Evolutionary conservation across 2,113 vertebrate genomes (phyloP), one percentile per base, ranked within the genome.

Genomic region (Nesoenas mayeri): DNA sequence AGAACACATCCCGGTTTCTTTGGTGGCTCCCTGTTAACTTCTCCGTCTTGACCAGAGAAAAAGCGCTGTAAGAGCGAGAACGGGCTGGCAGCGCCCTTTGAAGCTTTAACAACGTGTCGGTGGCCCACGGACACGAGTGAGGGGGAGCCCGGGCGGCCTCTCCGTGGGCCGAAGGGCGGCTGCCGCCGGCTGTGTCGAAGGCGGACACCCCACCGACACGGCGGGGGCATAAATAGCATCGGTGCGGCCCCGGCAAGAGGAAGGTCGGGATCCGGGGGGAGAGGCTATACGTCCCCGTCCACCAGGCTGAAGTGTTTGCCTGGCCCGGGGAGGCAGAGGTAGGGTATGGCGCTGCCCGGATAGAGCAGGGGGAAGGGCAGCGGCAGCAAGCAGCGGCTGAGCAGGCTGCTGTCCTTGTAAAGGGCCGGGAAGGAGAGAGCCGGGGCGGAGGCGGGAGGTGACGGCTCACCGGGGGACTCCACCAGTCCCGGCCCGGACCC

Each of bases 221-320:
- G 54, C 7, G 20, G 67, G 78, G 53, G 24, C 60, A 92, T 85
- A 78, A 91, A 80, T 80, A 84, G n/a, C 47, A n/a, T 17, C 9
- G 42, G 40, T 34, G 53, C 5, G 18, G 72, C 84, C 79, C 92
- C 85, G 16, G 28, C 29, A 14, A 62, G 17, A n/a, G n/a, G 18
- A 36, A 47, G 53, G 57, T 31, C 48, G 58, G 74, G 50, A 51
- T 32, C 71, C 58, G 16, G 22, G 34, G 15, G 21, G 22, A 21
- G 58, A 42, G 77, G 91, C 98, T 98, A 99, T 98, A 98, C 97
- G 78, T 99, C 98, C 94, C 98, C 98, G 21, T 98, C 98, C 57
- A 98, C 95, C 84, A 99, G 96, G 95, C 98, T 98, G 97, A 98
- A 98, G 95, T 98, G 98, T 78, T 98, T 99, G 97, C 97, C 98